phyloP scores from a whole-genome alignment of 2,797 vertebrate species.

The Sebastes kiyomatsui region DNA sequence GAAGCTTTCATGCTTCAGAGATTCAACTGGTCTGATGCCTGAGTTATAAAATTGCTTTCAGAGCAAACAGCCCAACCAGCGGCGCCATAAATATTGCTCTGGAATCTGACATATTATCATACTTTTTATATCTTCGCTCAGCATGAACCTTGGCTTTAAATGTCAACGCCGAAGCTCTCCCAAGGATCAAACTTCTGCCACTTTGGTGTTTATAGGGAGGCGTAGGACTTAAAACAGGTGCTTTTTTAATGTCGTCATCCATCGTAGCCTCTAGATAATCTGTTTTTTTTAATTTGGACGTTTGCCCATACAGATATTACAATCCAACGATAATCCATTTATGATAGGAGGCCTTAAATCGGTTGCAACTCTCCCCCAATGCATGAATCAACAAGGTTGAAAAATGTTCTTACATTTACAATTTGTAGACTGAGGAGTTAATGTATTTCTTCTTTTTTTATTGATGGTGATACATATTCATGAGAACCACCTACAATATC shows the following conservation, averaged over 20 bases:
- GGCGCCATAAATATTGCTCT: neutral
- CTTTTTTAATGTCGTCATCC: neutral
- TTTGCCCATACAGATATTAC: neutral
- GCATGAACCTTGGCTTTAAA: neutral
- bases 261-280: neutral
- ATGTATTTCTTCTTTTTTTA: slow-evolving; percentile 3
- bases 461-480: slow-evolving; percentile 50
- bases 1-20: slow-evolving; percentile 6
- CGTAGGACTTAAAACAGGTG: neutral
- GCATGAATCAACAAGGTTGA: neutral
- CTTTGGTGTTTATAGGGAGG: neutral
- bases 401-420: neutral
- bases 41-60: neutral
- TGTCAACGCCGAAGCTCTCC: slow-evolving; percentile 7
- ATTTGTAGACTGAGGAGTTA: neutral
- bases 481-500: slow-evolving; percentile 41
- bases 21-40: neutral
- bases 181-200: slow-evolving; percentile 19
- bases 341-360: neutral
- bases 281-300: slow-evolving; percentile 6
- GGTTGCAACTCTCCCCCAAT: neutral
- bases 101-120: neutral
- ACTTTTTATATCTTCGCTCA: neutral
- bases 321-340: neutral
- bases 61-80: neutral